These are phyloP conservation scores for Coregonus clupeaformis DNA, from an alignment of 2,113 vertebrate species.

Conservation along the genomic window DNA sequence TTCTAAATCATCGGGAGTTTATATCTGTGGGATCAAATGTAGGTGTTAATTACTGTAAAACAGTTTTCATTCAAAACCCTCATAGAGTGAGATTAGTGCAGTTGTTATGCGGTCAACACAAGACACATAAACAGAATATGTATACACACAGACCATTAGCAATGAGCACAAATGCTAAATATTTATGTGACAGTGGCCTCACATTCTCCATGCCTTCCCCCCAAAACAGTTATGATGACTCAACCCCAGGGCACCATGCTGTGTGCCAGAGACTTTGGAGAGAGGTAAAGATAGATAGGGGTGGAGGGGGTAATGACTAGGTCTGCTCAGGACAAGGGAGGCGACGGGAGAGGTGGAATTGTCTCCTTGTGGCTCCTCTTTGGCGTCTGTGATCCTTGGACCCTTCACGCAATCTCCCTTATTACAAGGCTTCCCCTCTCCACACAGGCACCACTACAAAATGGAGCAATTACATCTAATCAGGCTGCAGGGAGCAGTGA, in stretches of 20 bases:
- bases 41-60: too few relatives aligned
- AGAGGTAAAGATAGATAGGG: constrained; percentile 27
- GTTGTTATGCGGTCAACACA: too few relatives aligned
- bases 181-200: too few relatives aligned
- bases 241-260: neutral
- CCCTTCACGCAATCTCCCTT: constrained; percentile 90
- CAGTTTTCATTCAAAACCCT: too few relatives aligned
- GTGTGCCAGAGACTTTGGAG: neutral
- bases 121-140: too few relatives aligned
- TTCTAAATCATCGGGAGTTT: neutral
- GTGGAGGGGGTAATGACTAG: constrained; percentile 88
- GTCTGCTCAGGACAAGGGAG: constrained; percentile 82
- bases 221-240: neutral
- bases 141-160: too few relatives aligned
- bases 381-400: constrained; percentile 93
- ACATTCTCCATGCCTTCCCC: too few relatives aligned
- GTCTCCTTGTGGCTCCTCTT: constrained; percentile 79
- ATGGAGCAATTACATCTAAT: constrained; percentile 99
- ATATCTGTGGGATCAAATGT: too few relatives aligned
- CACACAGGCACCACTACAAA: constrained; percentile 86
- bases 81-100: too few relatives aligned
- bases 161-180: too few relatives aligned
- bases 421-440: constrained; percentile 90
- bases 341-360: constrained; percentile 71
- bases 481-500: constrained; percentile 79